Percentiles rank a stretch among this genome's conserved stretches.
Conservation (phyloP, 2,888 invertebrate genomes). For the Hypercompe scribonia region DNA sequence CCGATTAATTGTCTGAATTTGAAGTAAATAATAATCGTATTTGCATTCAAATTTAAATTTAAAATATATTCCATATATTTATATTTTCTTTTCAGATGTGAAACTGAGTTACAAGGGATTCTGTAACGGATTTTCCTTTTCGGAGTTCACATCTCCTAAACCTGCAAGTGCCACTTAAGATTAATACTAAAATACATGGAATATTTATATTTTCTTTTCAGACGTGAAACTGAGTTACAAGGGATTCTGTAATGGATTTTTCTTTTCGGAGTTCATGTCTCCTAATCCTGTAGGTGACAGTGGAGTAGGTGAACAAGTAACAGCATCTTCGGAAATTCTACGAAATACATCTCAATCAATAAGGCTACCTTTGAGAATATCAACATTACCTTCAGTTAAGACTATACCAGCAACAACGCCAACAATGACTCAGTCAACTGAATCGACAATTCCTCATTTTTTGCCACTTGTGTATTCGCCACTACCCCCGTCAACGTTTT, state of each 20-base stretch:
- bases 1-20: background rate
- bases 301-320: conserved; percentile 7
- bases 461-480: background rate
- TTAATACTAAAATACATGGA: background rate
- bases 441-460: background rate
- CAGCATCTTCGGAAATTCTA: conserved; percentile 1
- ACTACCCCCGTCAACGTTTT: conserved; percentile 5
- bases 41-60: background rate
- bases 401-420: background rate
- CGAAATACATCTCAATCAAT: background rate
- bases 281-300: background rate
- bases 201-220: conserved; percentile 3
- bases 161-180: background rate
- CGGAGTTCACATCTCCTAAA: background rate
- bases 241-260: conserved; percentile 1
- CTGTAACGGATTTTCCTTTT: conserved; percentile 2
- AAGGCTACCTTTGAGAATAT: background rate
- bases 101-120: conserved; percentile 2
- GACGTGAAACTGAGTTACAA: conserved; percentile 9
- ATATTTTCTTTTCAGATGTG: conserved; percentile 11
- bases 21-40: background rate
- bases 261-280: background rate
- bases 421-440: background rate
- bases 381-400: background rate
- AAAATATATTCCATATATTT: background rate